Evolutionary conservation across 2,888 invertebrate genomes (phyloP).

Genomic region (Drosophila percnosoma): DNA sequence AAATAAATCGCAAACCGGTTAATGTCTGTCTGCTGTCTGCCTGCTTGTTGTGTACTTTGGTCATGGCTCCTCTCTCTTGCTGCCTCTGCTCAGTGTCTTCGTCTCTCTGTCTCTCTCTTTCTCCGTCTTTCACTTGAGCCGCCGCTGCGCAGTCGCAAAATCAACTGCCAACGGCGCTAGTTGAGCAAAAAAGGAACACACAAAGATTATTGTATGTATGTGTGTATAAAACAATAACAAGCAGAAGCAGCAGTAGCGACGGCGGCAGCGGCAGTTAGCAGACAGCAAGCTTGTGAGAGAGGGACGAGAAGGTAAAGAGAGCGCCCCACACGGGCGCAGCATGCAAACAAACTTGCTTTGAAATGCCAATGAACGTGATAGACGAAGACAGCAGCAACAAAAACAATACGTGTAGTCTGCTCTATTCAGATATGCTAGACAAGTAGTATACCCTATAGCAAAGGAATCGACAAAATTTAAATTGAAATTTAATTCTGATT

Average conservation of each 20-base stretch:
- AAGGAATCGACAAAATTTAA: not conserved
- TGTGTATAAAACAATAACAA: conserved; percentile 56
- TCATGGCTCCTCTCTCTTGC: conserved; percentile 19
- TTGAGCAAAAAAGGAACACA: conserved; percentile 66
- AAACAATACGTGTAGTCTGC: conserved; percentile 5
- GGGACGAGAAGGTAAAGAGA: conserved; percentile 29
- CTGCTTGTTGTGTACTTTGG: conserved; percentile 33
- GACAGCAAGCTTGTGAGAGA: conserved; percentile 29
- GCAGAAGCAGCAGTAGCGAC: conserved; percentile 32
- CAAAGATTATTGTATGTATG: conserved; percentile 32
- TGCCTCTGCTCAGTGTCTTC: not conserved
- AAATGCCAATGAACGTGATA: conserved; percentile 70
- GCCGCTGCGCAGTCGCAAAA: conserved; percentile 66
- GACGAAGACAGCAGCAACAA: conserved; percentile 42
- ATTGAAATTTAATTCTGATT: too few relatives aligned
- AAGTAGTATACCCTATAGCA: not conserved
- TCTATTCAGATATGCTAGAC: not conserved
- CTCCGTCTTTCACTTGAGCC: conserved; percentile 26
- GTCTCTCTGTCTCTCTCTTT: conserved; percentile 8
- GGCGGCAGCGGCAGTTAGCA: conserved; percentile 14
- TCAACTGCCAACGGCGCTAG: conserved; percentile 65
- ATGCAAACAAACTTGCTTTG: conserved; percentile 69
- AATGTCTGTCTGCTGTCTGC: conserved; percentile 35
- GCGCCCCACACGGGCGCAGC: conserved; percentile 58
- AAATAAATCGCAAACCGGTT: conserved; percentile 79